Evolutionary conservation across 53 echinoderm and acorn worm species (phyloP).

Genomic region (Temnopleurus reevesii): DNA sequence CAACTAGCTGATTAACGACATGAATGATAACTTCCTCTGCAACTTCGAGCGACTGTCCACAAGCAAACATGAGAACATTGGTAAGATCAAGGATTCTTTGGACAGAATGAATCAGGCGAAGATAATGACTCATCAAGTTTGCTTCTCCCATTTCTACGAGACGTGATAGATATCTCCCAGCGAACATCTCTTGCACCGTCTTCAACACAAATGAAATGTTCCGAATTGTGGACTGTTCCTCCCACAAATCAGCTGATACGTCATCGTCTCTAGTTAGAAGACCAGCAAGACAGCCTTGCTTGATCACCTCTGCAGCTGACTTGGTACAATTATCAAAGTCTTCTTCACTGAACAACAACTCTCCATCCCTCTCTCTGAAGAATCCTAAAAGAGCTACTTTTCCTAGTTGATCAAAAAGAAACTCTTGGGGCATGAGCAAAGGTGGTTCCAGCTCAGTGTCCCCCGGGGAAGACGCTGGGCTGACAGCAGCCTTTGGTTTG

Average conservation of each 20-base stretch:
- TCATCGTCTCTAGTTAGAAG: slow-evolving; percentile 63
- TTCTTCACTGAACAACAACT: slow-evolving; percentile 67
- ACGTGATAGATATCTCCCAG: slow-evolving; percentile 65
- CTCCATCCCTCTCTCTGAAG: slow-evolving; percentile 55
- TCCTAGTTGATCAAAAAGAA: slow-evolving; percentile 64
- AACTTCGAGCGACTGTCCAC: slow-evolving; percentile 50
- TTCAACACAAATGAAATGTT: slow-evolving; percentile 71
- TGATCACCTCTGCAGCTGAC: slow-evolving; percentile 41
- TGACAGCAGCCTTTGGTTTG: slow-evolving; percentile 39
- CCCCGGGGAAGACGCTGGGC: not conserved
- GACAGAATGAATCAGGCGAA: slow-evolving; percentile 34
- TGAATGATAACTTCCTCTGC: slow-evolving; percentile 56
- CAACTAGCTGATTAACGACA: slow-evolving; percentile 37
- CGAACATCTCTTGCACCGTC: slow-evolving; percentile 72
- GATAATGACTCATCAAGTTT: slow-evolving; percentile 31
- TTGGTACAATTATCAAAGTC: slow-evolving; percentile 58
- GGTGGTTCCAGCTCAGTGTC: not conserved
- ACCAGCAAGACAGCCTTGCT: slow-evolving; percentile 64
- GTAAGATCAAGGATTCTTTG: slow-evolving; percentile 56
- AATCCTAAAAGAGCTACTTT: slow-evolving; percentile 65
- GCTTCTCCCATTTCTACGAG: slow-evolving; percentile 52
- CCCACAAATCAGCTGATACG: slow-evolving; percentile 42
- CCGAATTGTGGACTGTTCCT: slow-evolving; percentile 15
- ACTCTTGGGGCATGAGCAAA: slow-evolving; percentile 27
- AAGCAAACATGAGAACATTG: slow-evolving; percentile 64